Conservation (phyloP, 2,797 vertebrate genomes). For the Pangasius djambal region DNA sequence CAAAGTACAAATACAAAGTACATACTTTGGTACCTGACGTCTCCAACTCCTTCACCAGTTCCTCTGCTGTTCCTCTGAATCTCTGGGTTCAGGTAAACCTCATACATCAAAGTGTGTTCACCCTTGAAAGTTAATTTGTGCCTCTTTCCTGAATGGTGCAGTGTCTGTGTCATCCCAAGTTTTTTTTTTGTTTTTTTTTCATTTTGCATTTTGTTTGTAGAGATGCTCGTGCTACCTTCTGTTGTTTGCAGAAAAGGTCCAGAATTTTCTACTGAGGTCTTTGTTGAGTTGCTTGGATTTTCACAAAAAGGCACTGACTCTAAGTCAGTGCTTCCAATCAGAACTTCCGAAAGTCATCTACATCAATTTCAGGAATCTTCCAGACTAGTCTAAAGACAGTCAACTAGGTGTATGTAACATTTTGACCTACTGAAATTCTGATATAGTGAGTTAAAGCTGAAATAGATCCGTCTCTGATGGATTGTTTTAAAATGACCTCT, state of each 20-base stretch:
- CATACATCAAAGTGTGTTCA: background rate
- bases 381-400: background rate
- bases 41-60: background rate
- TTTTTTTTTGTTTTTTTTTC: background rate
- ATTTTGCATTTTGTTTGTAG: background rate
- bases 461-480: background rate
- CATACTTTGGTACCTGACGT: background rate
- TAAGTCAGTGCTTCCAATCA: too few relatives aligned
- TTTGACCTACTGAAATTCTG: background rate
- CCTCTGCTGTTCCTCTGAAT: background rate
- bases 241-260: background rate
- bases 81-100: background rate
- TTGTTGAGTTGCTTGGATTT: background rate
- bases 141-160: background rate
- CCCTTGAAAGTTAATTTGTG: background rate
- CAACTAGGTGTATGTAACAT: background rate
- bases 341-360: background rate
- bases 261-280: background rate
- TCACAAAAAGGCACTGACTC: background rate
- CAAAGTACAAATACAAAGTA: background rate
- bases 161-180: background rate
- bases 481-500: background rate
- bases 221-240: too few relatives aligned
- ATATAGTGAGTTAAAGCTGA: background rate
- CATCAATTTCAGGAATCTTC: background rate